These are phyloP conservation scores for Anhinga rufa DNA, from an alignment of 2,113 vertebrate species.

Conservation along the genomic window DNA sequence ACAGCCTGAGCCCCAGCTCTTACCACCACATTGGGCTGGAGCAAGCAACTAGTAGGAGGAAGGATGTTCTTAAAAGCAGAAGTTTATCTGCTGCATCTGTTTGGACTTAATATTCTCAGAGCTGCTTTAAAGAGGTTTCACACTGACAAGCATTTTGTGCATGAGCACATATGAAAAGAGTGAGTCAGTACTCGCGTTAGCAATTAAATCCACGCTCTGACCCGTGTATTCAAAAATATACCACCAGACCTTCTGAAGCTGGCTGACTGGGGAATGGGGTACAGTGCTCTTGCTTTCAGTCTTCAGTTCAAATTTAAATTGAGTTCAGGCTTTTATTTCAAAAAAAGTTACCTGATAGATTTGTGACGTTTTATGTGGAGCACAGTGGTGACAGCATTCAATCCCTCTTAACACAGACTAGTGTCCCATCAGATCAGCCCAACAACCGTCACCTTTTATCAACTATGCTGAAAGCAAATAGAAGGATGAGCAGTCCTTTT, in stretches of 20 bases:
- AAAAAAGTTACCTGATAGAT: not conserved
- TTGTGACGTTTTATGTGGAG: not conserved
- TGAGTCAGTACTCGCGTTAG: not conserved
- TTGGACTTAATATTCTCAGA: not conserved
- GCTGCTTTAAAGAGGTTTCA: not conserved
- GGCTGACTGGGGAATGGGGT: fast-evolving
- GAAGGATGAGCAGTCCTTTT: not conserved
- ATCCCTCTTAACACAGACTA: not conserved
- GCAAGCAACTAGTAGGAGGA: not conserved
- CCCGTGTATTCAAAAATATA: not conserved
- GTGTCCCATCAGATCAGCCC: not conserved
- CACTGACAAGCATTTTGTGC: not conserved
- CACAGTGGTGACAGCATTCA: not conserved
- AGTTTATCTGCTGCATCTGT: not conserved
- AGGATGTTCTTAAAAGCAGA: not conserved
- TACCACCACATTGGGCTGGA: not conserved
- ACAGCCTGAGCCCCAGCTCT: not conserved
- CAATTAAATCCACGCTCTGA: not conserved
- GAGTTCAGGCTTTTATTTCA: not conserved
- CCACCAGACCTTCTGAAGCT: not conserved
- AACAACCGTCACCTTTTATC: not conserved
- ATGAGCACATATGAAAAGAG: not conserved
- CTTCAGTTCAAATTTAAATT: not conserved
- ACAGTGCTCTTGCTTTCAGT: not conserved
- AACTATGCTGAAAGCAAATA: not conserved